Evolutionary conservation across 2,888 invertebrate genomes (phyloP).

Genomic region (Oithona nana): DNA sequence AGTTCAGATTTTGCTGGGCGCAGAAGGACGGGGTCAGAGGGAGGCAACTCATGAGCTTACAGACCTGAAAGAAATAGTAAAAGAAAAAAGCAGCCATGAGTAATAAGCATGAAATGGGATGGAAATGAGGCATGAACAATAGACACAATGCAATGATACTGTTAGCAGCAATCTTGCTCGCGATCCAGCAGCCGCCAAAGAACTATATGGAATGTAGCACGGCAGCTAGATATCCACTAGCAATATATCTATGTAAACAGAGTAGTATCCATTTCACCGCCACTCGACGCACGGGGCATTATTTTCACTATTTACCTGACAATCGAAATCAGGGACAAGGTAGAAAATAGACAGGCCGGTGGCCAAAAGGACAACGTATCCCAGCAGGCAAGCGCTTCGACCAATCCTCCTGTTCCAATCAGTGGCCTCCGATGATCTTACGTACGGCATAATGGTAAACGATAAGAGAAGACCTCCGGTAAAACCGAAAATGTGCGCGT

Average conservation of each 20-base stretch:
- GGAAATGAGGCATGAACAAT: too few relatives aligned
- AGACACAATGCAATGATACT: too few relatives aligned
- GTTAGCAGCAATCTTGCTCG: too few relatives aligned
- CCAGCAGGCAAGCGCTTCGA: constrained; percentile 43
- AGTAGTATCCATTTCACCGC: too few relatives aligned
- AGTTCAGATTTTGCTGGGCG: constrained; percentile 68
- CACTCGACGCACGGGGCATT: too few relatives aligned
- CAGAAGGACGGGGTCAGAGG: constrained; percentile 74
- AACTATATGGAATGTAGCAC: too few relatives aligned
- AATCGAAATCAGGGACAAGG: constrained; percentile 65
- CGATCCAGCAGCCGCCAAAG: too few relatives aligned
- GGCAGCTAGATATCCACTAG: too few relatives aligned
- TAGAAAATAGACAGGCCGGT: constrained; percentile 62
- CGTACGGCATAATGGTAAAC: constrained; percentile 80
- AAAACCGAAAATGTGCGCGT: constrained; percentile 88
- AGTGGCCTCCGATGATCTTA: constrained; percentile 64
- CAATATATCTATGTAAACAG: too few relatives aligned
- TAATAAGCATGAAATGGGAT: background rate
- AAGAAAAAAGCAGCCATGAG: background rate
- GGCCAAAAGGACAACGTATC: constrained; percentile 36
- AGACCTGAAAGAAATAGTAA: constrained; percentile 29
- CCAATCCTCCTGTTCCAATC: constrained; percentile 50
- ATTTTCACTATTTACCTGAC: constrained; percentile 32
- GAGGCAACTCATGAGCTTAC: constrained; percentile 73
- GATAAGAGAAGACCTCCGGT: constrained; percentile 79